Evolutionary conservation across 1,140 invertebrate genomes (phyloP).

Genomic region (Scaptomyza montana): DNA sequence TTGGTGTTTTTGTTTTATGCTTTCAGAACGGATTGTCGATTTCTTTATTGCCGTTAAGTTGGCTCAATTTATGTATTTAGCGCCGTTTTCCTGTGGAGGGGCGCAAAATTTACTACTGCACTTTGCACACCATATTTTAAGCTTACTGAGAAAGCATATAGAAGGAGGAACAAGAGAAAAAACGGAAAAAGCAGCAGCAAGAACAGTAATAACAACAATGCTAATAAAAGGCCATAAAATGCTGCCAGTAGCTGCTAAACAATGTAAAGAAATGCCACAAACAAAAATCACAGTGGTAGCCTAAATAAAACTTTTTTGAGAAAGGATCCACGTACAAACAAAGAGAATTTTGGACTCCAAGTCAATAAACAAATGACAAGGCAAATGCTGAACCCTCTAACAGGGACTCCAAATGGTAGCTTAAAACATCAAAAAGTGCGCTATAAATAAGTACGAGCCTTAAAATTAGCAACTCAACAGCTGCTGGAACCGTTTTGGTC

Average conservation of each 20-base stretch:
- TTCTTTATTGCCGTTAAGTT: conserved; percentile 38
- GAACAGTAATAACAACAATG: conserved; percentile 11
- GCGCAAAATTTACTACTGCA: conserved; percentile 34
- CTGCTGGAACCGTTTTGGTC: background rate
- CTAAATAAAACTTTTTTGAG: conserved; percentile 61
- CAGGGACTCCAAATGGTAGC: background rate
- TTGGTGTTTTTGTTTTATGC: conserved; percentile 6
- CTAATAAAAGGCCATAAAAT: conserved; percentile 51
- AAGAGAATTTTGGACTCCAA: conserved; percentile 42
- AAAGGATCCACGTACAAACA: background rate
- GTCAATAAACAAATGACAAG: conserved; percentile 56
- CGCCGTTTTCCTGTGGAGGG: conserved; percentile 16
- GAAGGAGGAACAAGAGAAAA: background rate
- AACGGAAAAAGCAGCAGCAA: conserved; percentile 5
- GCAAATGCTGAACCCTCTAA: background rate
- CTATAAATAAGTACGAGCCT: background rate
- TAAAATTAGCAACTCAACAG: background rate
- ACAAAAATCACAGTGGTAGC: conserved; percentile 47
- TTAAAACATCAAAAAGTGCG: background rate
- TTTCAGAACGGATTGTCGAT: conserved; percentile 15
- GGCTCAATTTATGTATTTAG: conserved; percentile 63
- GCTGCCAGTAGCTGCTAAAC: conserved; percentile 43
- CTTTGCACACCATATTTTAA: conserved; percentile 56
- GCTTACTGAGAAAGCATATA: conserved; percentile 30
- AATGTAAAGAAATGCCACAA: conserved; percentile 40